Evolutionary conservation across 2,113 vertebrate genomes (phyloP), one percentile per base, ranked within the genome.

Genomic region (Oryzias woworae): DNA sequence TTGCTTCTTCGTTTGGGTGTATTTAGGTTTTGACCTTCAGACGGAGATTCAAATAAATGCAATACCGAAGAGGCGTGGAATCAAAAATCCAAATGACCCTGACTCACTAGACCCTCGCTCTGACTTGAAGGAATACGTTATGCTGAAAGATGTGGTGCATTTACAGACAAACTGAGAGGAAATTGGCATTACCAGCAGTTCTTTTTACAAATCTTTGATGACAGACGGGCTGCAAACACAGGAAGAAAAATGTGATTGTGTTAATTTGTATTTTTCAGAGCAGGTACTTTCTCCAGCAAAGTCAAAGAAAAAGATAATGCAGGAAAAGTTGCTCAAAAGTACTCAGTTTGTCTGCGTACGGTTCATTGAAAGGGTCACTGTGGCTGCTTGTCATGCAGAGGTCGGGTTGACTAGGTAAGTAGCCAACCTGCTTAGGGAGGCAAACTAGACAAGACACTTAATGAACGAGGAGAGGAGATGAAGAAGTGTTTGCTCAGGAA

Each of bases 1-100:
- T 86, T 73, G 82, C 66, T 75, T 81, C 82, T 86, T 87, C 75
- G 20, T 80, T 80, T 64, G 71, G 80, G 80, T 80, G 84, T 73
- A 81, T 88, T 84, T 36, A 73, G 73, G 77, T 78, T 85, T 79
- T 84, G 82, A 88, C 88, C 88, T 89, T 90, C 87, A 80, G 82
- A 66, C 55, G 43, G 58, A 82, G 78, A 76, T 81, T 85, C 72
- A 78, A 73, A 88, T 86, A 82, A 85, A 88, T 54, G 71, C 67
- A 60, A 86, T 78, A 71, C 68, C 7, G 63, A 78, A 58, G 69
- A 77, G 68, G 36, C n/a, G 47, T 7, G 78, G 75, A 83, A 85
- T 82, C 74, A 77, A 83, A 81, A 83, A 83, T 78, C 71, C 64
- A 0, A 36, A 67, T 81, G 81, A 81, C 82, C 85, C 87, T 85